Base-by-base conservation (phyloP, 2,113 vertebrate genomes). In the Passer montanus region DNA sequence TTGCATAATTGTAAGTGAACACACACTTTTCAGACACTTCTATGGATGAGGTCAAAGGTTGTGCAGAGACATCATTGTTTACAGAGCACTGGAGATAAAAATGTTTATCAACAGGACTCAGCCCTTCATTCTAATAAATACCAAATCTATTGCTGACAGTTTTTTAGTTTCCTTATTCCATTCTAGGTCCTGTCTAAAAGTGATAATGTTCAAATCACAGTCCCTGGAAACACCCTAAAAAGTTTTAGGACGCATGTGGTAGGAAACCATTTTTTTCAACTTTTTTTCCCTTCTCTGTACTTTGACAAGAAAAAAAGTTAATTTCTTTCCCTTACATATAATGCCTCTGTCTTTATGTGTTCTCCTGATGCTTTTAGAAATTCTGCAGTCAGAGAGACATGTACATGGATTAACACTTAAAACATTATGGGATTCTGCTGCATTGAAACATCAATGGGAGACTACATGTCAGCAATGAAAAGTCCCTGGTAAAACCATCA, bases 11-110 rank as follows among this genome's bases (percentile, higher is more conserved):
- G 16, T 13, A 90, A 43, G 17, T 37, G 26, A 35, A 33, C 1
- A 3, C 35, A 70, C 5, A 47, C 13, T 66, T 90, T 82, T 41
- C 17, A 67, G 31, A n/a, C 13, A 55, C 41, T 82, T 72, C 15
- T 28, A 1, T 41, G 35, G 63, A 28, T 15, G 1, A 2, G 5
- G 4, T 19, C 4, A 46, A 41, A 53, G 13, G 10, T 5, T 60
- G 3, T 52, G 13, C 50, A 69, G 43, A 68, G 7, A 50, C 8
- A 37, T 33, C 22, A 28, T 27, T 69, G 13, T 68, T 73, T 41
- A 70, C 5, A 81, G 19, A 53, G 9, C 10, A 10, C 3, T 15
- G 10, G 3, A 11, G 6, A 11, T 69, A 77, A 59, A 10, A 64
- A 16, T 53, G 3, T 46, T 64, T 76, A 28, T 56, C 23, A 82